phyloP scores from a whole-genome alignment of 2,888 invertebrate genomes.

The Arge pagana region DNA sequence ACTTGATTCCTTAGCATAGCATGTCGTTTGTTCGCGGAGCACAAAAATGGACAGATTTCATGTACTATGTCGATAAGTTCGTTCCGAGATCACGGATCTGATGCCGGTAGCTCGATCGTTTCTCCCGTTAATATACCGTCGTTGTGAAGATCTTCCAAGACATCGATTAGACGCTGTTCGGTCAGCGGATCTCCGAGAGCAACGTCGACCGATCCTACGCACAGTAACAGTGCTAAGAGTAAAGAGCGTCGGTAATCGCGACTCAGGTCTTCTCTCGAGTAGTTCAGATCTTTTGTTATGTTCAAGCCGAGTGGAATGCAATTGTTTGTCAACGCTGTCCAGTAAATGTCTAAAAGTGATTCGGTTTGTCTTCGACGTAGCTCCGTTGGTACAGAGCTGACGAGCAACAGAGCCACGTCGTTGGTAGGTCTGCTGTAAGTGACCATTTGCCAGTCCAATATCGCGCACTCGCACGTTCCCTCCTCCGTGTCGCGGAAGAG shows the following conservation, averaged over 20 bases:
- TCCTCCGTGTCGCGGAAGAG: constrained; percentile 62
- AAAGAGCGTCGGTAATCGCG: constrained; percentile 69
- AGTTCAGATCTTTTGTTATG: constrained; percentile 61
- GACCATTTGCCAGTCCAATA: constrained; percentile 86
- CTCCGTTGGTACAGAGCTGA: constrained; percentile 75
- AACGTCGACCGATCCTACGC: constrained; percentile 81
- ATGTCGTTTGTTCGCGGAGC: constrained; percentile 15
- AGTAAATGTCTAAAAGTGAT: constrained; percentile 72
- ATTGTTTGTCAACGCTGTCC: constrained; percentile 66
- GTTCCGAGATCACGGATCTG: constrained; percentile 14
- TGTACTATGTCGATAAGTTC: neutral
- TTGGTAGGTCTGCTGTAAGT: constrained; percentile 78
- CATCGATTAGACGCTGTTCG: constrained; percentile 74
- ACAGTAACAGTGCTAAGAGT: constrained; percentile 74
- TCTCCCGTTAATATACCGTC: constrained; percentile 70
- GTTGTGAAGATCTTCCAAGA: constrained; percentile 73
- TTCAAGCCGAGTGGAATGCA: constrained; percentile 68
- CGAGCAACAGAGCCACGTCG: constrained; percentile 73
- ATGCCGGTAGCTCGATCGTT: constrained; percentile 28
- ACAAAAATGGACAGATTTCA: constrained; percentile 20
- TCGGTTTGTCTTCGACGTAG: constrained; percentile 69
- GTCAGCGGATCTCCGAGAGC: constrained; percentile 77
- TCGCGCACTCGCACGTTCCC: constrained; percentile 65
- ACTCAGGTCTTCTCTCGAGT: constrained; percentile 61
- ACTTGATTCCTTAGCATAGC: no score